phyloP scores from a whole-genome alignment of 2,797 vertebrate genomes.

The Danionella dracula region DNA sequence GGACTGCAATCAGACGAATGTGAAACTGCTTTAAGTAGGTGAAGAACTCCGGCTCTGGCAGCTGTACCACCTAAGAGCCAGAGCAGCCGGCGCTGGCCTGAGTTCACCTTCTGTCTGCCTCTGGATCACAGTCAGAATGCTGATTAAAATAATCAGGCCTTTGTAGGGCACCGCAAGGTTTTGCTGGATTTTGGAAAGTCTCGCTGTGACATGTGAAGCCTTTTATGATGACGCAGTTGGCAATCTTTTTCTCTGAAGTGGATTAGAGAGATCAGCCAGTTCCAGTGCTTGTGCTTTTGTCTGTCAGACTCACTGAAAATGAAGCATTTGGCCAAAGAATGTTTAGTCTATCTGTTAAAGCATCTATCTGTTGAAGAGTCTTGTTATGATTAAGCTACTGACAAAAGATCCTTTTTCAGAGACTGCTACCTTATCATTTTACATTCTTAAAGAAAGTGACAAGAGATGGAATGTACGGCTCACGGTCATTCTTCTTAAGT shows the following conservation, averaged over 20 bases:
- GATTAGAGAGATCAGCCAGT: not conserved
- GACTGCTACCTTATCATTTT: not conserved
- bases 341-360: not conserved
- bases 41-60: constrained; percentile 1
- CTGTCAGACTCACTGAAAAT: constrained; percentile 33
- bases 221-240: not conserved
- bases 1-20: not conserved
- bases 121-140: not conserved
- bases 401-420: not conserved
- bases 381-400: not conserved
- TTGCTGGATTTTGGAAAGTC: not conserved
- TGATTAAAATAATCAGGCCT: not conserved
- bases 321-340: constrained; percentile 39
- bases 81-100: not conserved
- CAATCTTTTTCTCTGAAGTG: not conserved
- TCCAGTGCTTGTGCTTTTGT: not conserved
- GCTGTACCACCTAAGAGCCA: constrained; percentile 11
- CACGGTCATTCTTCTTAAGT: not conserved
- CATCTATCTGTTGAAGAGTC: constrained; percentile 30
- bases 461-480: not conserved
- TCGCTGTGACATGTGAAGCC: not conserved
- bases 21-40: not conserved
- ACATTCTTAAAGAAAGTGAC: not conserved
- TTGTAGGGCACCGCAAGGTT: not conserved
- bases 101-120: not conserved